Evolutionary conservation across 2,888 invertebrate species (phyloP).

Genomic region (Alitta virens): DNA sequence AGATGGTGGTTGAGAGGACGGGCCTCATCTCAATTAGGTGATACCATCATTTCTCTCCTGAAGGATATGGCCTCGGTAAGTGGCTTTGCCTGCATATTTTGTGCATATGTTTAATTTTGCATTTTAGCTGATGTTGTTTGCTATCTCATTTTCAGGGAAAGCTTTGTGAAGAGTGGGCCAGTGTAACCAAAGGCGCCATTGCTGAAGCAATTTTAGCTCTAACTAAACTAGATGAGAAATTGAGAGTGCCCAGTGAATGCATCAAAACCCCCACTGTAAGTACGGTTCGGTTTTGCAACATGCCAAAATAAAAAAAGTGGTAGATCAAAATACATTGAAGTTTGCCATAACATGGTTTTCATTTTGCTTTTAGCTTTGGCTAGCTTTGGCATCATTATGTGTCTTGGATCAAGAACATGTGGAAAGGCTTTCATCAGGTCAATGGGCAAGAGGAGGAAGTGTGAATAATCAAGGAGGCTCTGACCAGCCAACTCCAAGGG

Average conservation of each 20-base stretch:
- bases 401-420: constrained; percentile 89
- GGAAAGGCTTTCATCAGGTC: constrained; percentile 75
- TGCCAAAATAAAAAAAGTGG: background rate
- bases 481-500: constrained; percentile 13
- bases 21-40: constrained; percentile 80
- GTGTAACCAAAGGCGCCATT: constrained; percentile 82
- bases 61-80: constrained; percentile 88
- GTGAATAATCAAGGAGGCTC: constrained; percentile 38
- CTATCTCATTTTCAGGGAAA: constrained; percentile 75
- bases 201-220: constrained; percentile 82
- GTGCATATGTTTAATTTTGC: too few relatives aligned
- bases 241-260: constrained; percentile 75
- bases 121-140: too few relatives aligned
- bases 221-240: constrained; percentile 75
- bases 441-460: constrained; percentile 66
- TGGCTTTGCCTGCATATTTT: too few relatives aligned
- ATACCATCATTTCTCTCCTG: constrained; percentile 81
- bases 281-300: too few relatives aligned
- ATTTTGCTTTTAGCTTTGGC: constrained; percentile 64
- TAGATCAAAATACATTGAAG: too few relatives aligned
- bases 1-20: constrained; percentile 85
- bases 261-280: constrained; percentile 75
- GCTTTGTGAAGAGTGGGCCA: constrained; percentile 80
- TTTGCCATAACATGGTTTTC: too few relatives aligned
- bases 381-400: constrained; percentile 88